Conservation (phyloP, 2,797 vertebrate genomes). For the Hafferia zeledoni region DNA sequence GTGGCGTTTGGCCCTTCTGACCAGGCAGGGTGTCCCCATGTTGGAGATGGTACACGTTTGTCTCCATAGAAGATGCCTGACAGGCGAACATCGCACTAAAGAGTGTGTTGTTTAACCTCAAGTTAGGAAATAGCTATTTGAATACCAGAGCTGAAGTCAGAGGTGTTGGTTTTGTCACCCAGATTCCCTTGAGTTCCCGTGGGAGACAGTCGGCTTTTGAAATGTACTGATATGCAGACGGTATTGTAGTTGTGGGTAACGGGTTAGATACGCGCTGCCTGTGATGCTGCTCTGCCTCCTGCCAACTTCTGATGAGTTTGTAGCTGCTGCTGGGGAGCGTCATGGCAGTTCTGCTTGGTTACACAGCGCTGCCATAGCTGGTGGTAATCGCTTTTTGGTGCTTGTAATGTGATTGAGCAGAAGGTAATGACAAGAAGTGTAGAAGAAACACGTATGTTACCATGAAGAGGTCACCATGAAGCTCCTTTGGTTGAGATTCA, state of each 20-base stretch:
- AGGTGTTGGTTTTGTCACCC: background rate
- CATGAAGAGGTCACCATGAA: accelerated
- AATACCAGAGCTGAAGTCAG: background rate
- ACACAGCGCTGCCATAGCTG: accelerated
- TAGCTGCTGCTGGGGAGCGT: background rate
- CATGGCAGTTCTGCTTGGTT: background rate
- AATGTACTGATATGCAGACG: accelerated
- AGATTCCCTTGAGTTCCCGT: background rate
- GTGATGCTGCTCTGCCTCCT: background rate
- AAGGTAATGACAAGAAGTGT: background rate
- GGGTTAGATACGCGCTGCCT: background rate
- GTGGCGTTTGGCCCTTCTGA: background rate
- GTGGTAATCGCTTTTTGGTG: background rate
- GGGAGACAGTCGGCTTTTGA: background rate
- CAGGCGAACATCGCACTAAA: accelerated
- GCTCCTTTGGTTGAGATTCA: background rate
- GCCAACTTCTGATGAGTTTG: background rate
- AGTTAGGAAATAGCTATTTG: background rate
- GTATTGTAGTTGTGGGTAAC: background rate
- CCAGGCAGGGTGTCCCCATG: accelerated
- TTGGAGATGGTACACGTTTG: background rate
- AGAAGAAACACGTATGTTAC: background rate
- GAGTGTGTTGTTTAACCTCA: background rate
- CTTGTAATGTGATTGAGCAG: background rate
- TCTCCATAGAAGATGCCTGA: accelerated